Conservation (phyloP, 1,140 invertebrate species). For the Eumeta japonica region DNA sequence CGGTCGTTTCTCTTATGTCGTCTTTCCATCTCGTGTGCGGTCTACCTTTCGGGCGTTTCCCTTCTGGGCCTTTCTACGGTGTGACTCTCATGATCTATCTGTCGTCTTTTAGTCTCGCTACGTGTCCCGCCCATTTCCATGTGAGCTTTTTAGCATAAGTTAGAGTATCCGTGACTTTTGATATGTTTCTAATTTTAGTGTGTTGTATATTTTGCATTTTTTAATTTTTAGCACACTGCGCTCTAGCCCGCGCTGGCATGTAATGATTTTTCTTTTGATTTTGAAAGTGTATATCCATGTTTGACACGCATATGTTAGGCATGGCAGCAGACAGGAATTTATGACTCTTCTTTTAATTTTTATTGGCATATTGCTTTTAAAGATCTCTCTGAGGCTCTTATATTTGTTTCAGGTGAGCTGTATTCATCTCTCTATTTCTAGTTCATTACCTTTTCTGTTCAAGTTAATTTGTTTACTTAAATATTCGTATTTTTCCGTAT, state of each 20-base stretch:
- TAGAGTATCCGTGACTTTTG: neutral
- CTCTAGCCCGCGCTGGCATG: conserved; percentile 4
- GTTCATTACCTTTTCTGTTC: too few relatives aligned
- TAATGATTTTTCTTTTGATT: conserved; percentile 5
- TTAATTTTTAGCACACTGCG: conserved; percentile 7
- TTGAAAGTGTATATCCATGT: conserved; percentile 6
- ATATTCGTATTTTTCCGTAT: too few relatives aligned
- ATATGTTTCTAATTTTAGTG: conserved; percentile 4
- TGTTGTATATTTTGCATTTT: conserved; percentile 3
- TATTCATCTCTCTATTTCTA: too few relatives aligned
- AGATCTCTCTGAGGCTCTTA: too few relatives aligned
- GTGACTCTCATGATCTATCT: conserved; percentile 10
- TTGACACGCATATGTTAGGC: conserved; percentile 7
- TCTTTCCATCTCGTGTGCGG: conserved; percentile 11
- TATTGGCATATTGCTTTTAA: too few relatives aligned
- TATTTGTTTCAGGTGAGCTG: too few relatives aligned
- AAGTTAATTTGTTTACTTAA: too few relatives aligned
- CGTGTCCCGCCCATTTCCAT: conserved; percentile 8
- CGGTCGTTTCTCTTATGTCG: conserved; percentile 8
- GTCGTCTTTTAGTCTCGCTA: conserved; percentile 11
- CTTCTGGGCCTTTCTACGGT: conserved; percentile 9
- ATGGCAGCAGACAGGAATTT: conserved; percentile 4
- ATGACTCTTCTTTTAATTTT: too few relatives aligned
- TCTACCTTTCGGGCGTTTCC: conserved; percentile 11
- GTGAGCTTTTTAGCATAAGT: too few relatives aligned